Conservation (phyloP, 2,113 vertebrate genomes). For the Ochotona princeps region DNA sequence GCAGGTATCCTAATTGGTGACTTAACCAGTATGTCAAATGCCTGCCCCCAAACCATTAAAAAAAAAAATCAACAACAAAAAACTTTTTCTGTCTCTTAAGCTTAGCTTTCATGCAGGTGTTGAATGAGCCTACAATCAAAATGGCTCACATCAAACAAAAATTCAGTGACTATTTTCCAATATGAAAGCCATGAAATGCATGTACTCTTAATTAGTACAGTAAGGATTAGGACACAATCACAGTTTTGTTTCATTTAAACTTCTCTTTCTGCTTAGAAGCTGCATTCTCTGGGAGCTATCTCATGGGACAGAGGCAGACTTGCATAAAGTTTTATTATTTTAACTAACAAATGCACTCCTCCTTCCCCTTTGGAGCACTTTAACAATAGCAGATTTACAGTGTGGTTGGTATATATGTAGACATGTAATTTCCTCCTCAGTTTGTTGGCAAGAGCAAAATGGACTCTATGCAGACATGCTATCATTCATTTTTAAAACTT, state of each 20-base stretch:
- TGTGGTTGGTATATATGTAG: not conserved
- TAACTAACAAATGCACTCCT: not conserved
- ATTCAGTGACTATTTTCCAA: not conserved
- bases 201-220: not conserved
- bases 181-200: not conserved
- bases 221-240: not conserved
- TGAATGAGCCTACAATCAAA: not conserved
- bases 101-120: no score
- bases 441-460: constrained; percentile 1
- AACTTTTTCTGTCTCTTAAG: no score
- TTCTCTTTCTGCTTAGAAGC: constrained; percentile 11
- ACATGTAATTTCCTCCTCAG: not conserved
- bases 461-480: not conserved
- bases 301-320: not conserved
- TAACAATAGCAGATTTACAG: not conserved
- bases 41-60: no score
- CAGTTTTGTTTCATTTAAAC: not conserved
- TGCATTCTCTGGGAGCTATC: not conserved
- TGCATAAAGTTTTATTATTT: not conserved
- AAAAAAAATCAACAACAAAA: no score
- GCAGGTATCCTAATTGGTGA: no score
- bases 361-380: not conserved
- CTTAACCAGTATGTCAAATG: no score
- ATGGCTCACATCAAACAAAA: constrained; percentile 18
- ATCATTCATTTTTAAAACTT: not conserved